These are phyloP conservation scores for Pyralis farinalis DNA, from an alignment of 2,888 invertebrate genomes.

Conservation along the genomic window DNA sequence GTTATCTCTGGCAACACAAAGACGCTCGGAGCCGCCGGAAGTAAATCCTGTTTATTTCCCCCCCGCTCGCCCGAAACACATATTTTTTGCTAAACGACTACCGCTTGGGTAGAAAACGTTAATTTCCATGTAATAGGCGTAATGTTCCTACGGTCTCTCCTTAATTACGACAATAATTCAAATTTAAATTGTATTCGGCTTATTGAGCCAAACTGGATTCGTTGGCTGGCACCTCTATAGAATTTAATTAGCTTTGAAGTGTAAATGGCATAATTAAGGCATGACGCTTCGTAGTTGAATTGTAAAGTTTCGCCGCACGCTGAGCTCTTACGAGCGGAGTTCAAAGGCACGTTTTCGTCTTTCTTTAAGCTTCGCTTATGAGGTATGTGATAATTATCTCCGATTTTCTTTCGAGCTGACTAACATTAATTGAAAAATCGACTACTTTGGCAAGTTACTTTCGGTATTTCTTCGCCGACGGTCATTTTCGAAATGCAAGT, in stretches of 20 bases:
- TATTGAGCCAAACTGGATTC: not conserved
- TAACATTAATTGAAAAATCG: too few relatives aligned
- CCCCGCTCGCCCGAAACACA: conserved; percentile 15
- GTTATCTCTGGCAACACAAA: not conserved
- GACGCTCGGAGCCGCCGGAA: conserved; percentile 5
- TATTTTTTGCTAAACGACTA: conserved; percentile 28
- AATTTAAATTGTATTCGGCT: not conserved
- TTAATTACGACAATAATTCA: conserved; percentile 3
- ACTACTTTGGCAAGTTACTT: too few relatives aligned
- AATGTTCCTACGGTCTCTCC: conserved; percentile 21
- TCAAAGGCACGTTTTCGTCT: too few relatives aligned
- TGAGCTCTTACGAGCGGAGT: not conserved
- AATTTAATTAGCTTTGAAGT: not conserved
- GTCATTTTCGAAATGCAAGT: too few relatives aligned
- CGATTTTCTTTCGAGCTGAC: too few relatives aligned
- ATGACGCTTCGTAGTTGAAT: not conserved
- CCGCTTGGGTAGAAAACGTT: conserved; percentile 22
- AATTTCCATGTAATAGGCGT: conserved; percentile 28
- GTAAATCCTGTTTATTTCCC: conserved; percentile 18
- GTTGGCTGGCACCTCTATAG: not conserved
- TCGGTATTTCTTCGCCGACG: too few relatives aligned
- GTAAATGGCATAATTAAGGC: not conserved
- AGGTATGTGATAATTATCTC: too few relatives aligned
- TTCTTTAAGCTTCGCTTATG: too few relatives aligned
- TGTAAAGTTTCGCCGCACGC: not conserved